Percentiles rank a stretch among this genome's conserved stretches.
Conservation (phyloP, 1,140 invertebrate genomes). For the Drosophila nasuta region DNA sequence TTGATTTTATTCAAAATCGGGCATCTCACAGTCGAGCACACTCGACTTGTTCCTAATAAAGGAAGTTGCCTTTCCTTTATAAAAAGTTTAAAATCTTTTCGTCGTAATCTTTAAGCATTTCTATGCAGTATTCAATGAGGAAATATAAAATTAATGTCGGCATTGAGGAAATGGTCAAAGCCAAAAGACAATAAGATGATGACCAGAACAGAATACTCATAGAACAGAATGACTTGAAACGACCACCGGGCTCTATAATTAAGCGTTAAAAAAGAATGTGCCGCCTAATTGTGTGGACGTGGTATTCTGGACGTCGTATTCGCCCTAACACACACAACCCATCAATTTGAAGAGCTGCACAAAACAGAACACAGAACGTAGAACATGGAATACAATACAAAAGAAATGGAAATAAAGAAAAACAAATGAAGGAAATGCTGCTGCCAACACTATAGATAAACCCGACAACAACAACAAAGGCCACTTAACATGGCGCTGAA, state of each 20-base stretch:
- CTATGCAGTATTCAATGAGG: constrained; percentile 45
- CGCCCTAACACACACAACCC: constrained; percentile 35
- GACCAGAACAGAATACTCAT: constrained; percentile 42
- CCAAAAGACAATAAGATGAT: constrained; percentile 70
- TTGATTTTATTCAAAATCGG: no score
- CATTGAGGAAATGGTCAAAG: constrained; percentile 68
- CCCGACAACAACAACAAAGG: constrained; percentile 43
- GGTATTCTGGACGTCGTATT: constrained; percentile 27
- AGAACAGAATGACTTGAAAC: constrained; percentile 29
- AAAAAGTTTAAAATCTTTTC: constrained; percentile 19
- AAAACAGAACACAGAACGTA: constrained; percentile 30
- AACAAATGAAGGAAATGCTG: constrained; percentile 58
- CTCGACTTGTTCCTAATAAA: not conserved
- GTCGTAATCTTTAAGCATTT: constrained; percentile 15
- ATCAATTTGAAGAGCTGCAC: not conserved
- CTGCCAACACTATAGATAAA: constrained; percentile 17
- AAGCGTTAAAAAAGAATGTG: constrained; percentile 68
- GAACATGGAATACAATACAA: constrained; percentile 32
- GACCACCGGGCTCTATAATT: constrained; percentile 56
- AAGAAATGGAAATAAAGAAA: constrained; percentile 32
- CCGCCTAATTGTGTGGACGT: constrained; percentile 68
- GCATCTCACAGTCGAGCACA: no score
- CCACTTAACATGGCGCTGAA: constrained; percentile 44
- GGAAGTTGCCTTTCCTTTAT: not conserved
- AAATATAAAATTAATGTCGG: constrained; percentile 71